Evolutionary conservation across 1,140 invertebrate genomes (phyloP).

Genomic region (Archegozetes longisetosus): DNA sequence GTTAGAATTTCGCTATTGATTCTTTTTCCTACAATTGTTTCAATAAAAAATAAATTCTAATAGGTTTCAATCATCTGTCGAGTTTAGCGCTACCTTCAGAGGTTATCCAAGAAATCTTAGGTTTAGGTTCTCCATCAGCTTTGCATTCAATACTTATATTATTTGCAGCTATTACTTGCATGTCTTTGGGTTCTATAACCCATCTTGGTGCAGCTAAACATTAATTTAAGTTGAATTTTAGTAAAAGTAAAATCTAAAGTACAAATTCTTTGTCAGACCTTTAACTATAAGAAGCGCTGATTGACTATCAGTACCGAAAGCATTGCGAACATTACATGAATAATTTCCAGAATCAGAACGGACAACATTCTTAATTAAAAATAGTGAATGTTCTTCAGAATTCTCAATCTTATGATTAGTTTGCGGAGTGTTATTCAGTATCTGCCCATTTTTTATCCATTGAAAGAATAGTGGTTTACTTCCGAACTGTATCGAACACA

Average conservation of each 20-base stretch:
- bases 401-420: too few species aligned
- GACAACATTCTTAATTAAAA: background rate
- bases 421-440: background rate
- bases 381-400: background rate
- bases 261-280: background rate
- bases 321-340: slow-evolving; percentile 2
- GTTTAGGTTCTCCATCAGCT: slow-evolving; percentile 70
- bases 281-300: background rate
- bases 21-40: background rate
- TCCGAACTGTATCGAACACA: background rate
- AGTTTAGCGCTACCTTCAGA: background rate
- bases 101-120: slow-evolving; percentile 58
- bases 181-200: slow-evolving; percentile 70
- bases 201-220: slow-evolving; percentile 66
- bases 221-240: background rate
- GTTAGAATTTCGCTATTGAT: background rate
- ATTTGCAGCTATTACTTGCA: slow-evolving; percentile 62
- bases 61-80: too few species aligned
- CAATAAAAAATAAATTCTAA: background rate
- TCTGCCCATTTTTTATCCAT: slow-evolving; percentile 4
- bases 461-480: slow-evolving; percentile 1
- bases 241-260: background rate
- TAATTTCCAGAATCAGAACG: slow-evolving; percentile 7
- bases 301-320: background rate
- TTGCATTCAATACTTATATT: slow-evolving; percentile 66